Percentiles rank a stretch among this genome's conserved stretches.
Conservation (phyloP, 1,140 invertebrate genomes). For the Drepana arcuata region DNA sequence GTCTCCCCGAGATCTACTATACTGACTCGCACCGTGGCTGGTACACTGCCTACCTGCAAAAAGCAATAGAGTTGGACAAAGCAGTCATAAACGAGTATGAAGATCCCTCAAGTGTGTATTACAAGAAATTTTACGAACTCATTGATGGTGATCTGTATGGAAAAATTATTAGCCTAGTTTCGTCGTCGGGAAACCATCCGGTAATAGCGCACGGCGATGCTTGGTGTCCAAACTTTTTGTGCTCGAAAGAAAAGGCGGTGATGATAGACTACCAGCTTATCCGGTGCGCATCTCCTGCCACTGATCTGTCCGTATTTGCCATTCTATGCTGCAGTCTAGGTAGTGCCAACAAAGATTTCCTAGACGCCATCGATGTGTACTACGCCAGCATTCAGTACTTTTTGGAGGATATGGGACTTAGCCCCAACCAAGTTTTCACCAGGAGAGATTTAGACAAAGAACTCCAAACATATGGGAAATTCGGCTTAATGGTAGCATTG, state of each 20-base stretch:
- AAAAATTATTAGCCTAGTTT: conserved; percentile 14
- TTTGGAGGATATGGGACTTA: conserved; percentile 24
- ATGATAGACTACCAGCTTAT: conserved; percentile 33
- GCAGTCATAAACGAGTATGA: conserved; percentile 21
- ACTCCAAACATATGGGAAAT: conserved; percentile 26
- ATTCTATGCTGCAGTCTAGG: conserved; percentile 16
- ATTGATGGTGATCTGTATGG: conserved; percentile 21
- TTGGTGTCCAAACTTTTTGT: conserved; percentile 29
- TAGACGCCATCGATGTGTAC: conserved; percentile 21
- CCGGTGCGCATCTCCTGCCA: conserved; percentile 23
- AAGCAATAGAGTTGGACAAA: conserved; percentile 20
- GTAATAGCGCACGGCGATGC: conserved; percentile 31
- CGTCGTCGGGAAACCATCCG: conserved; percentile 11
- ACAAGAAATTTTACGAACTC: conserved; percentile 22
- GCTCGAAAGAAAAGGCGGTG: conserved; percentile 14
- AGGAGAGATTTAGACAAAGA: conserved; percentile 19
- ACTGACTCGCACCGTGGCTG: conserved; percentile 19
- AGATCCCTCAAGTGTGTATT: conserved; percentile 23
- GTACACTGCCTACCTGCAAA: conserved; percentile 25
- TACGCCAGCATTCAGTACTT: conserved; percentile 21
- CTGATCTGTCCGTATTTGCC: conserved; percentile 24
- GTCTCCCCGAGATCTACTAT: conserved; percentile 27
- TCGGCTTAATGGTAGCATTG: conserved; percentile 20
- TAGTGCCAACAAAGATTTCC: conserved; percentile 17
- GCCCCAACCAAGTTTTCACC: conserved; percentile 16